Conservation (phyloP, 2,797 vertebrate genomes). For the Amphiprion clarkii region DNA sequence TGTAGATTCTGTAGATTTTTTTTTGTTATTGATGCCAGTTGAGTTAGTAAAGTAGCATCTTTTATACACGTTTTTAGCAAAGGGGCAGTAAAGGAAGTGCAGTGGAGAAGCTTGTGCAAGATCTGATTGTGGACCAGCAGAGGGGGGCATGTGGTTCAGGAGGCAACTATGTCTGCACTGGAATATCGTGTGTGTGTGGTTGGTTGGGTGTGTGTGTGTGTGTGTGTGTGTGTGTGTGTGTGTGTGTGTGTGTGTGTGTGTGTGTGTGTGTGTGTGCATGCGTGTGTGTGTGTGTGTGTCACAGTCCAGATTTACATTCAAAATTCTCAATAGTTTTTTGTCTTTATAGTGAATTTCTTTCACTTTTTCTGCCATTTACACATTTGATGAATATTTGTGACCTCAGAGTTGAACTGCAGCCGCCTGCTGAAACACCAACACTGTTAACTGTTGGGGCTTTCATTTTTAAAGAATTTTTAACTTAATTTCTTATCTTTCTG, state of each 20-base stretch:
- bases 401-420: not conserved
- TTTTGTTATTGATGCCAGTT: not conserved
- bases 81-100: not conserved
- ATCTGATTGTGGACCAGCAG: constrained; percentile 71
- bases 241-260: too few relatives aligned
- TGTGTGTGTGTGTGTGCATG: too few relatives aligned
- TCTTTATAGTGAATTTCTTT: not conserved
- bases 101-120: constrained; percentile 32
- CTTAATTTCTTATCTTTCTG: not conserved
- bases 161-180: constrained; percentile 20
- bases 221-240: too few relatives aligned
- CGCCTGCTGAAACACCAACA: constrained; percentile 3
- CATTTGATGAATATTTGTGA: constrained; percentile 1
- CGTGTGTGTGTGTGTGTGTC: too few relatives aligned
- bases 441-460: too few relatives aligned
- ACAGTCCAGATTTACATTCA: too few relatives aligned
- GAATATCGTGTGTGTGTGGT: too few relatives aligned
- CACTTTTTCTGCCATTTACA: too few relatives aligned
- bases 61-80: constrained; percentile 8
- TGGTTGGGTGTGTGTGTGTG: too few relatives aligned
- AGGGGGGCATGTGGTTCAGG: constrained; percentile 62
- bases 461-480: not conserved
- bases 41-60: not conserved
- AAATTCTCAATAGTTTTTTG: not conserved
- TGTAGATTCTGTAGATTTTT: not conserved